phyloP scores from a whole-genome alignment of 1,140 invertebrate genomes.

The Chymomyza costata region DNA sequence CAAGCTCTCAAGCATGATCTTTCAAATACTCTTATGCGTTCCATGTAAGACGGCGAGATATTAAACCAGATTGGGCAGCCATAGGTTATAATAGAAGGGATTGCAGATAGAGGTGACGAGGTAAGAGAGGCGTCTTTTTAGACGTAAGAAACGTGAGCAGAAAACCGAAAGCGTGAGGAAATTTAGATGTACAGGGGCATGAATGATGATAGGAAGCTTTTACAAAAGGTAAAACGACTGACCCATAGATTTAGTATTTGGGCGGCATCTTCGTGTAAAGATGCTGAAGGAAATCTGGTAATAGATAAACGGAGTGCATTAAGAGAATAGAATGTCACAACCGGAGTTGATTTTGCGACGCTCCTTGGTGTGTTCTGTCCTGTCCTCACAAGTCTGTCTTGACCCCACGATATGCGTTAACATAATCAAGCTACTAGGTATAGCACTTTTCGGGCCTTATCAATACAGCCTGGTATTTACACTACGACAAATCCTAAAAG shows the following conservation, averaged over 20 bases:
- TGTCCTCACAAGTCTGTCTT: background rate
- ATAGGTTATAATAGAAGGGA: too few relatives aligned
- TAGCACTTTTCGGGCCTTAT: background rate
- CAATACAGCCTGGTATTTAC: background rate
- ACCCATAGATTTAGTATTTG: background rate
- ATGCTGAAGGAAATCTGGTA: conserved; percentile 12
- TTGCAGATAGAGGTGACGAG: background rate
- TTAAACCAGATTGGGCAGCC: too few relatives aligned
- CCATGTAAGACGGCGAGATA: too few relatives aligned
- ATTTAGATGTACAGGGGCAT: background rate
- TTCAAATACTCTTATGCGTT: too few relatives aligned
- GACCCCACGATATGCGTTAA: too few relatives aligned
- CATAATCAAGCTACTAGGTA: background rate
- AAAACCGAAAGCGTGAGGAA: background rate
- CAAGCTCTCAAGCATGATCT: too few relatives aligned
- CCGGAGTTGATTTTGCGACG: conserved; percentile 32
- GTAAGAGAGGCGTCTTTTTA: background rate
- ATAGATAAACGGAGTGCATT: conserved; percentile 35
- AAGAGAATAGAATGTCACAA: conserved; percentile 48
- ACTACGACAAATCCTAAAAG: background rate
- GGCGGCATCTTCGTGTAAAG: background rate
- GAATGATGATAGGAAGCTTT: background rate
- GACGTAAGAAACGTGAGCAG: background rate
- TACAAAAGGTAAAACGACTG: background rate
- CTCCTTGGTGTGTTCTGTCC: background rate